Conservation (phyloP, 2,888 invertebrate species). For the Phrixothrix hirtus region DNA sequence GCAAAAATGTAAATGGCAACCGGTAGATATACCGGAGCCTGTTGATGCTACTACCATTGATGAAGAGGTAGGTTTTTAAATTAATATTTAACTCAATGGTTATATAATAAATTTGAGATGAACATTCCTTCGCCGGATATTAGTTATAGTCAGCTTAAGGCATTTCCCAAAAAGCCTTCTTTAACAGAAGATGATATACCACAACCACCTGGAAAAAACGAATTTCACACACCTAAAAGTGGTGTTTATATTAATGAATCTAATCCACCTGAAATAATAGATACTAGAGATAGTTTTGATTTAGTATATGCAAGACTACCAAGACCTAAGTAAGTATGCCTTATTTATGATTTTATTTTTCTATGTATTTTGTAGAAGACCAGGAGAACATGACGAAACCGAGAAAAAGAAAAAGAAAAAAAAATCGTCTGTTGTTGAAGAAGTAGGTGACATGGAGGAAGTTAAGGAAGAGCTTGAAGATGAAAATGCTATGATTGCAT, state of each 20-base stretch:
- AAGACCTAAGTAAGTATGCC: constrained; percentile 21
- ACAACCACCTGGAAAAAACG: constrained; percentile 44
- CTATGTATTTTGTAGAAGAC: neutral
- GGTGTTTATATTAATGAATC: constrained; percentile 50
- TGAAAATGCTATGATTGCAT: no score
- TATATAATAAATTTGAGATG: no score
- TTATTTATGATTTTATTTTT: neutral
- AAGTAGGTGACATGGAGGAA: constrained; percentile 16
- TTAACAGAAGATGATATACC: constrained; percentile 45
- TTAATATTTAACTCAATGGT: no score
- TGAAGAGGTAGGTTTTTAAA: constrained; percentile 3
- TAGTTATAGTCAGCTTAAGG: constrained; percentile 46
- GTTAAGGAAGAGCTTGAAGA: constrained; percentile 32
- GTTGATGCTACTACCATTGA: constrained; percentile 14
- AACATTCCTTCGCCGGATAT: constrained; percentile 47
- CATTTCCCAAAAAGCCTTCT: constrained; percentile 44
- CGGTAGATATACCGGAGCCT: constrained; percentile 44
- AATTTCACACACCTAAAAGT: constrained; percentile 49
- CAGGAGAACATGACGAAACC: neutral
- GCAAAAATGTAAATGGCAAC: constrained; percentile 46
- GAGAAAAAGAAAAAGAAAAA: constrained; percentile 4
- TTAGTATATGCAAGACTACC: constrained; percentile 39
- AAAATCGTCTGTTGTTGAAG: neutral
- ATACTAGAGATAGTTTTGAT: constrained; percentile 45
- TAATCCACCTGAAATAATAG: constrained; percentile 3